These are phyloP conservation scores for Halictus quadricinctus DNA, from an alignment of 2,888 invertebrate genomes.

Conservation along the genomic window DNA sequence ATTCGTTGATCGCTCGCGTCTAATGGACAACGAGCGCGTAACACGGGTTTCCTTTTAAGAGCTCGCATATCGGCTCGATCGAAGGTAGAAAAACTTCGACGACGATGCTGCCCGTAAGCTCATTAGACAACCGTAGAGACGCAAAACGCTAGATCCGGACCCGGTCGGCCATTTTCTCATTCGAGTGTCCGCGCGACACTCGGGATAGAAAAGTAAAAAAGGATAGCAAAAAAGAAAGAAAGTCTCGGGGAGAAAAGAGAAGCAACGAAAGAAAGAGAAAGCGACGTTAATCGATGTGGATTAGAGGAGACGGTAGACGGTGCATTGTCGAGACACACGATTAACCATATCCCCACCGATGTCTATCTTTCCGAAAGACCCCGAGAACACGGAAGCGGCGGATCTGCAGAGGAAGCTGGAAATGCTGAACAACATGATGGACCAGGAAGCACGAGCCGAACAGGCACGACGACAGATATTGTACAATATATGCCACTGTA, in stretches of 20 bases:
- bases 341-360: conserved; percentile 70
- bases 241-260: not conserved
- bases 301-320: conserved; percentile 56
- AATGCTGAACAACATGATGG: conserved; percentile 94
- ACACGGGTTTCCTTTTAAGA: conserved; percentile 42
- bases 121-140: conserved; percentile 39
- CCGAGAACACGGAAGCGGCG: conserved; percentile 93
- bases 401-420: conserved; percentile 96
- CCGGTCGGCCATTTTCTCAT: conserved; percentile 9
- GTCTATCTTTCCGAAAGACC: conserved; percentile 86
- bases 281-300: conserved; percentile 44
- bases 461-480: conserved; percentile 91
- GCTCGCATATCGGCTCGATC: conserved; percentile 3
- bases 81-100: conserved; percentile 7
- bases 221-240: not conserved
- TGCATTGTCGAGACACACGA: conserved; percentile 59
- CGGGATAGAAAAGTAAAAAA: not conserved
- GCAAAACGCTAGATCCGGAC: conserved; percentile 22
- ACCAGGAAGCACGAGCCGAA: conserved; percentile 91
- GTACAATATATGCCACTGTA: conserved; percentile 91
- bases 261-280: not conserved
- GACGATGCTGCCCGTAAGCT: conserved; percentile 11
- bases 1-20: conserved; percentile 2
- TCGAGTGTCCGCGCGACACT: not conserved
- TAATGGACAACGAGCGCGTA: conserved; percentile 8